phyloP scores from a whole-genome alignment of 2,797 vertebrate genomes.

The Gymnothorax reevesii region DNA sequence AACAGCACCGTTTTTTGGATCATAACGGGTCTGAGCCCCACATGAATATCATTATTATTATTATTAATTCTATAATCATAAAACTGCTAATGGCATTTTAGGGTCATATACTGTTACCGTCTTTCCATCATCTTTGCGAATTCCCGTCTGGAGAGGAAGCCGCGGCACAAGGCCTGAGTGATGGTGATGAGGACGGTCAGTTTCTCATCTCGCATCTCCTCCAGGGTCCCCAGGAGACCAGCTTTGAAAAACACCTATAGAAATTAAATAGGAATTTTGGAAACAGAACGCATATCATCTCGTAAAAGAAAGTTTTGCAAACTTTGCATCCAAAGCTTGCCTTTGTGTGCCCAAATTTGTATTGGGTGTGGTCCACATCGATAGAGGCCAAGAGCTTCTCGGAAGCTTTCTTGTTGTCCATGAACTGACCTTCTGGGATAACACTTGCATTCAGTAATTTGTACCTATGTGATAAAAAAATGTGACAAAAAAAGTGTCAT shows the following conservation, averaged over 20 bases:
- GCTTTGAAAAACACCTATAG: constrained; percentile 84
- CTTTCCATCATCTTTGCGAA: constrained; percentile 78
- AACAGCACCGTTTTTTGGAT: no score
- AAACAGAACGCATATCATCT: not conserved
- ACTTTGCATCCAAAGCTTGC: constrained; percentile 54
- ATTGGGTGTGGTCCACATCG: constrained; percentile 82
- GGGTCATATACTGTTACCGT: constrained; percentile 60
- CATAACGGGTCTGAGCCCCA: no score
- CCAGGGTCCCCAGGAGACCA: constrained; percentile 77
- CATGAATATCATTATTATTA: no score
- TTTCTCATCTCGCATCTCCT: constrained; percentile 87
- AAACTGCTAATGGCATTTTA: not conserved
- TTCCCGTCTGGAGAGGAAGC: constrained; percentile 74
- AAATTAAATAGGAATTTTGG: not conserved
- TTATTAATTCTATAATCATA: not conserved
- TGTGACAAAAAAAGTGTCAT: not conserved
- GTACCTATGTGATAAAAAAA: constrained; percentile 64
- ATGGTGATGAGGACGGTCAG: constrained; percentile 73
- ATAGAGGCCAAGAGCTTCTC: constrained; percentile 87
- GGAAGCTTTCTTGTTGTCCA: constrained; percentile 87
- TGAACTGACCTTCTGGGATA: constrained; percentile 85
- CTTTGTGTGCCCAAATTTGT: constrained; percentile 89
- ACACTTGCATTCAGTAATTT: constrained; percentile 85
- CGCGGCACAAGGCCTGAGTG: constrained; percentile 78
- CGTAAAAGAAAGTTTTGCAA: not conserved